phyloP scores from a whole-genome alignment of 2,797 vertebrate genomes.

The Fundulus diaphanus region DNA sequence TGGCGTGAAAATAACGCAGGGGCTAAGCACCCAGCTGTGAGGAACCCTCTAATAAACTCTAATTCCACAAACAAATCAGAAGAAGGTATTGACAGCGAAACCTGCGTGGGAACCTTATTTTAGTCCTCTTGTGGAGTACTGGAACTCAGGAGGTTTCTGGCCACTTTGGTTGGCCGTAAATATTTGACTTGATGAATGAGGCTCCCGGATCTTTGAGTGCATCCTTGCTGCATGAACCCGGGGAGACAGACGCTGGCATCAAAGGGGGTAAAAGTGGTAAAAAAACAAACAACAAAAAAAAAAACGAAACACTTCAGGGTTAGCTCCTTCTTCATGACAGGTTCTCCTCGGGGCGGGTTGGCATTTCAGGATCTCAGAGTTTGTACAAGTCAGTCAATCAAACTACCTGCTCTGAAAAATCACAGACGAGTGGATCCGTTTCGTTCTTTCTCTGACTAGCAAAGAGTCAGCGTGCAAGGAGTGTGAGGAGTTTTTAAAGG shows the following conservation, averaged over 20 bases:
- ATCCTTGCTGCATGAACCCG: conserved; percentile 32
- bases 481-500: conserved; percentile 69
- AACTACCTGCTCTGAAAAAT: conserved; percentile 53
- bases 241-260: conserved; percentile 36
- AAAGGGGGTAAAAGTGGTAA: conserved; percentile 25
- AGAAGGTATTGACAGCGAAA: neutral
- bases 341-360: conserved; percentile 12
- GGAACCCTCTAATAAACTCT: neutral
- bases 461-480: conserved; percentile 61
- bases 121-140: neutral
- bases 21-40: neutral
- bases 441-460: conserved; percentile 59
- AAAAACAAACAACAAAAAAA: no score
- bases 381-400: conserved; percentile 42
- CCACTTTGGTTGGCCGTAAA: neutral
- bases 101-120: neutral
- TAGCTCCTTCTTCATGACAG: conserved; percentile 39
- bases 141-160: neutral
- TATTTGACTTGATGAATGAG: conserved; percentile 48
- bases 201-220: conserved; percentile 61
- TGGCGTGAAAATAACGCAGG: neutral
- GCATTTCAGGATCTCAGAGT: conserved; percentile 25
- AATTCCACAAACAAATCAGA: neutral
- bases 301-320: conserved; percentile 16
- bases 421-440: conserved; percentile 51